Evolutionary conservation across 35 echinoderm and acorn worm species (phyloP), one percentile per base, ranked within the genome.

Genomic region (Ptychodera flava): DNA sequence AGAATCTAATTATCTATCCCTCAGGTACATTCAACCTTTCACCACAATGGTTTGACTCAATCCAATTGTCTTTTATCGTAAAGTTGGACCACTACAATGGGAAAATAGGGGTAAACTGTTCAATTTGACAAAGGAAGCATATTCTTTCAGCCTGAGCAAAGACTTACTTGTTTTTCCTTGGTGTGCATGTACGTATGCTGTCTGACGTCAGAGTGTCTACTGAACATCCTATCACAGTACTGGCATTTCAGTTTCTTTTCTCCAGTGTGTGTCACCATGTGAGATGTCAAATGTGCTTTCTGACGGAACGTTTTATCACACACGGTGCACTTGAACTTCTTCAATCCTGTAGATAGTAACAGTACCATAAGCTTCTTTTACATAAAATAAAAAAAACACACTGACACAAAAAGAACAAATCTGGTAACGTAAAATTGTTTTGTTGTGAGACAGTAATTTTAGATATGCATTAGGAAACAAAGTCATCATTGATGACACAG

Each of bases 291-390:
- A 77, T 97, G 94, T 12, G 85, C 85, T 85, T 97, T 97, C 82
- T 97, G 94, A 30, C 95, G 81, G 78, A 97, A 97, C 28, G 79
- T 36, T 87, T 91, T 97, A 30, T 85, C 45, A 82, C 95, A 97
- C 0, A 91, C 30, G 37, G 77, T 38, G 33, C 95, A 97, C 30
- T 86, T 80, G 80, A 92, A 97, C 29, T 76, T 37, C 84, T 97
- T 97, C 80, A 91, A 89, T 29, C 90, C 95, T 97, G 86, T 10
- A 82, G 82, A 77, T 77, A 31, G 77, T 2, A 83, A 15, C 2
- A 83, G 28, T 14, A 83, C 10, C n/a, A n/a, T n/a, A n/a, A n/a
- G n/a, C n/a, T n/a, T n/a, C n/a, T n/a, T n/a, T n/a, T n/a, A 83
- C 14, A 14, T 1, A 1, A 34, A 35, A n/a, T 83, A 10, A 1